These are phyloP conservation scores for Isurus oxyrinchus DNA, from an alignment of 2,113 vertebrate species.

Conservation along the genomic window DNA sequence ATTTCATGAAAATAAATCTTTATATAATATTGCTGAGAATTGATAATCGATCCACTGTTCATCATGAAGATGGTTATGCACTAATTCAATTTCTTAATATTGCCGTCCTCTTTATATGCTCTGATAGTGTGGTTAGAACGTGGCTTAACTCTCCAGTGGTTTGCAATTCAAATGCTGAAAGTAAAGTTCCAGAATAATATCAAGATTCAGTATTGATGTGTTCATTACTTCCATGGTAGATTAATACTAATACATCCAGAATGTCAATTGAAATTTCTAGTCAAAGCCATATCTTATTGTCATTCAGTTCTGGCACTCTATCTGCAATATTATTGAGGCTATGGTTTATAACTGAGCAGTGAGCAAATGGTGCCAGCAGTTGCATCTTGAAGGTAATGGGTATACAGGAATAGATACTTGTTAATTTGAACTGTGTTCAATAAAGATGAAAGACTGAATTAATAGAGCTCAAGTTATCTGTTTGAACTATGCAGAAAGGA, in stretches of 20 bases:
- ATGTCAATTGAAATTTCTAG: constrained; percentile 1
- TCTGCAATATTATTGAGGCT: constrained; percentile 11
- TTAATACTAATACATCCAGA: not conserved
- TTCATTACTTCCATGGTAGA: constrained; percentile 1
- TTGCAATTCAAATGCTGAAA: not conserved
- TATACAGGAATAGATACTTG: constrained; percentile 19
- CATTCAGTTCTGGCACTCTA: not conserved
- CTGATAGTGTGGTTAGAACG: not conserved
- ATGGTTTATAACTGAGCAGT: not conserved
- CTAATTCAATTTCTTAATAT: not conserved
- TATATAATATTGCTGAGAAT: not conserved
- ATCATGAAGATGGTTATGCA: not conserved
- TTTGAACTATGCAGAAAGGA: not conserved
- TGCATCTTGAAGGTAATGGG: not conserved
- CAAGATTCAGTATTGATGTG: not conserved
- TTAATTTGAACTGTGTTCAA: not conserved
- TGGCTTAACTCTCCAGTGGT: not conserved
- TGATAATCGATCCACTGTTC: not conserved
- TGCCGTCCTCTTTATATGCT: not conserved
- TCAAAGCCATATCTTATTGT: not conserved
- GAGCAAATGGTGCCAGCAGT: not conserved
- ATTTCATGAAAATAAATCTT: not conserved
- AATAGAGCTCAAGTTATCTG: constrained; percentile 23
- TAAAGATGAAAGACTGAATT: constrained; percentile 28
- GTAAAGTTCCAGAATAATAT: not conserved